Percentiles rank a stretch among this genome's conserved stretches.
These are phyloP conservation scores for Gobius niger DNA, from an alignment of 2,113 vertebrate species.

Conservation along the genomic window DNA sequence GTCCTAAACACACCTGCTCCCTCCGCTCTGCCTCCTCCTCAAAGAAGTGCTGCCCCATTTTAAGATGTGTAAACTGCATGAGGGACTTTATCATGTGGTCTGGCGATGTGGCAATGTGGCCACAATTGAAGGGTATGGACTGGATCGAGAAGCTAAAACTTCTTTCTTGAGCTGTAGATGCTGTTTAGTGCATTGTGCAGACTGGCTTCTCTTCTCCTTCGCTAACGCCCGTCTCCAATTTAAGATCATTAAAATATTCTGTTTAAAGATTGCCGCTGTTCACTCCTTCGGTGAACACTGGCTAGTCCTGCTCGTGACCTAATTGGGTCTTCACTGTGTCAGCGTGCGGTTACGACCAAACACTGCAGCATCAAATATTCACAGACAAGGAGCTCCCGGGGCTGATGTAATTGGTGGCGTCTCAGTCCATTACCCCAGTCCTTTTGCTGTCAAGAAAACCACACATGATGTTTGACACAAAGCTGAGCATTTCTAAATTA, in stretches of 20 bases:
- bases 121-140: slow-evolving; percentile 6
- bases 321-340: background rate
- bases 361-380: background rate
- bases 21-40: slow-evolving; percentile 30
- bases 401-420: background rate
- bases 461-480: background rate
- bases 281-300: background rate
- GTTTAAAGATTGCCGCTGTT: background rate
- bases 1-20: slow-evolving; percentile 72
- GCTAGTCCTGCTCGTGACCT: background rate
- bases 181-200: too few species aligned
- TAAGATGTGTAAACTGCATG: slow-evolving; percentile 27
- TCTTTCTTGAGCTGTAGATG: too few species aligned
- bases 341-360: background rate
- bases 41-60: slow-evolving; percentile 38
- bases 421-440: background rate
- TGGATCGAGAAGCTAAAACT: too few species aligned
- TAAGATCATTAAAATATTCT: background rate
- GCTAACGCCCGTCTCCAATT: background rate
- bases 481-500: too few species aligned
- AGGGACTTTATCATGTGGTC: slow-evolving; percentile 20
- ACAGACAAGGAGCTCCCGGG: background rate
- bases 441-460: background rate
- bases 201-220: too few species aligned
- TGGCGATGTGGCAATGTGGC: background rate